Base-by-base conservation (phyloP, 2,113 vertebrate genomes). In the Catharus fuscescens region DNA sequence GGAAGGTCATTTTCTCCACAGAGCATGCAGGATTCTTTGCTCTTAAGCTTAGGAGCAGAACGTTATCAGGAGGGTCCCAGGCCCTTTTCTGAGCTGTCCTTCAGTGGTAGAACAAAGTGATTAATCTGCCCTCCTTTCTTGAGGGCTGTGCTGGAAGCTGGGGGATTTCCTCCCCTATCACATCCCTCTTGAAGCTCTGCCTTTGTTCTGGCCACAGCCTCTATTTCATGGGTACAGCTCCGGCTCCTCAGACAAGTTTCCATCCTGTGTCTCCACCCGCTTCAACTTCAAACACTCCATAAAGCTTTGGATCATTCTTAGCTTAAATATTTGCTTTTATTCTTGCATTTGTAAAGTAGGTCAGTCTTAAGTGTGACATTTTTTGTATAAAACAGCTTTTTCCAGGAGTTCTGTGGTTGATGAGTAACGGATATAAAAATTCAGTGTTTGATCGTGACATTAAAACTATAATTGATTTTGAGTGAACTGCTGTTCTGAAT, bases 301-400 rank as follows among this genome's bases (percentile, higher is more conserved):
- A 92, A 94, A 95, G 96, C 95, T 91, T 86, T 96, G 95, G 92
- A 94, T 96, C 90, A 18, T 86, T 77, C 53, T 72, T 71, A 88
- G 85, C 92, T 32, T 67, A 83, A 85, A 82, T 87, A 47, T 53
- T 96, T 95, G 91, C 85, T 85, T 96, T 95, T 91, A 69, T 96
- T 96, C 72, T 91, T 71, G 78, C 52, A 36, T 97, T 92, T 4
- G 34, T 88, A 92, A 95, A 96, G 80, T 83, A 92, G 93, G 77
- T 93, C 91, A 77, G 83, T 91, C 84, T 72, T 69, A 92, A 92
- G 93, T 64, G 91, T 72, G 90, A 92, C 94, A 24, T 91, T 93
- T 93, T 91, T 93, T 88, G 67, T 88, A 45, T 71, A 64, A 76
- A 93, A 26, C 34, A 34, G 70, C 65, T 91, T 74, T 88, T 95